Conservation (phyloP, 2,797 vertebrate species). For the Pseudochirops corinnae region DNA sequence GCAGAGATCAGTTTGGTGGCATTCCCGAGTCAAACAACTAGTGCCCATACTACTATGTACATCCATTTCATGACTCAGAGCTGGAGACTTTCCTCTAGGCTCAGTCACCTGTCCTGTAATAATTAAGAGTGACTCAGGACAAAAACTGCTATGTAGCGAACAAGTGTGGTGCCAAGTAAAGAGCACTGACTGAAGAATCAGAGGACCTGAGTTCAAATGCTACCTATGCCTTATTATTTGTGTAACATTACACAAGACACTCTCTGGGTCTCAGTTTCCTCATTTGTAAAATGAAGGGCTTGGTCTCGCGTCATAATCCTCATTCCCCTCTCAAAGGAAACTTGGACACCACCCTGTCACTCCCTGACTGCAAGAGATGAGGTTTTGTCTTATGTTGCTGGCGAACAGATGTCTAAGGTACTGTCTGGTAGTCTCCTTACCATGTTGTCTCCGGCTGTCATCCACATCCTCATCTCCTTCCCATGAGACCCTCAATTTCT, state of each 20-base stretch:
- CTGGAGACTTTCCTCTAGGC: neutral
- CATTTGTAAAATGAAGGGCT: neutral
- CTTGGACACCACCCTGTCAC: neutral
- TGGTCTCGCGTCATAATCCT: neutral
- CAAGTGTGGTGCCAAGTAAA: neutral
- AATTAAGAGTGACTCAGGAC: slow-evolving; percentile 60
- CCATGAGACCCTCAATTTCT: neutral
- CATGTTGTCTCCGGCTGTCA: neutral
- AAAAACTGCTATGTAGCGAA: slow-evolving; percentile 8
- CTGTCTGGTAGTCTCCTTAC: neutral
- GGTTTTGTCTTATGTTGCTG: neutral
- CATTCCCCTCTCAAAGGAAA: neutral
- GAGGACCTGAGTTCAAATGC: neutral
- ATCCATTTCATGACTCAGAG: neutral
- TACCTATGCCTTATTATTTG: neutral
- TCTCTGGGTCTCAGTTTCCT: neutral
- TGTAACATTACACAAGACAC: neutral
- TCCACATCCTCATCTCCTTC: neutral
- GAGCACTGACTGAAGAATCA: neutral
- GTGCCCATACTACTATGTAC: neutral
- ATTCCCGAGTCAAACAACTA: neutral
- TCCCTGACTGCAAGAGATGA: neutral
- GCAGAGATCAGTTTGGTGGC: neutral
- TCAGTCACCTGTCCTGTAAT: neutral
- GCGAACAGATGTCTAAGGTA: neutral